A percentile compares a stretch with the other conserved stretches of the same genome.
phyloP scores from a whole-genome alignment of 2,888 invertebrate species.

The Anthophora plumipes region DNA sequence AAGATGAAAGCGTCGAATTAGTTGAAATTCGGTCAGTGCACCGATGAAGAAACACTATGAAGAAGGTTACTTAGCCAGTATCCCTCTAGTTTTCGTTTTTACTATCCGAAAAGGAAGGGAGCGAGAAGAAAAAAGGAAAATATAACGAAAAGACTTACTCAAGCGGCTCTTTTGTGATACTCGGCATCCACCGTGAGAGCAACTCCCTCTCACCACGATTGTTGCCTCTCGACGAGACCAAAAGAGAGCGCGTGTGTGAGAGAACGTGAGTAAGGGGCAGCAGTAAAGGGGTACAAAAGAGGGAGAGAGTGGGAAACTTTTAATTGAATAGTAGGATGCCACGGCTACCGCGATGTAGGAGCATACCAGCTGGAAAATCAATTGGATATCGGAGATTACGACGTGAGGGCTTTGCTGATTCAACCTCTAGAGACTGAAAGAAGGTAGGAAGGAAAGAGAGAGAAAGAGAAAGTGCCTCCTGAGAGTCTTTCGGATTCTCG shows the following conservation, averaged over 20 bases:
- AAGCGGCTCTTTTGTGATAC: constrained; percentile 74
- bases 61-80: constrained; percentile 60
- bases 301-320: constrained; percentile 74
- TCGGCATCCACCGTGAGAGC: constrained; percentile 71
- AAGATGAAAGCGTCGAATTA: constrained; percentile 7
- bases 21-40: constrained; percentile 53
- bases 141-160: constrained; percentile 66
- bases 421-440: constrained; percentile 65
- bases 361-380: constrained; percentile 80
- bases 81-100: constrained; percentile 50
- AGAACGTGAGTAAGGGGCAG: constrained; percentile 64
- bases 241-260: constrained; percentile 62
- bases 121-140: constrained; percentile 45
- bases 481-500: constrained; percentile 71
- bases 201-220: constrained; percentile 70
- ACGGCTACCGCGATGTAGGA: constrained; percentile 75
- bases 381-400: constrained; percentile 81
- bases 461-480: constrained; percentile 48
- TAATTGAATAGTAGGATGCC: constrained; percentile 79
- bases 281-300: constrained; percentile 34
- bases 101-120: constrained; percentile 56
- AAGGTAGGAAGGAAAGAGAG: constrained; percentile 24
- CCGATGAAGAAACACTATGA: constrained; percentile 53
- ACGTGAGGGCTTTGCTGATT: constrained; percentile 80
- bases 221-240: constrained; percentile 74